Percentiles rank a stretch among this genome's conserved stretches.
Conservation (phyloP, 1,140 invertebrate genomes). For the Bombus confusus region DNA sequence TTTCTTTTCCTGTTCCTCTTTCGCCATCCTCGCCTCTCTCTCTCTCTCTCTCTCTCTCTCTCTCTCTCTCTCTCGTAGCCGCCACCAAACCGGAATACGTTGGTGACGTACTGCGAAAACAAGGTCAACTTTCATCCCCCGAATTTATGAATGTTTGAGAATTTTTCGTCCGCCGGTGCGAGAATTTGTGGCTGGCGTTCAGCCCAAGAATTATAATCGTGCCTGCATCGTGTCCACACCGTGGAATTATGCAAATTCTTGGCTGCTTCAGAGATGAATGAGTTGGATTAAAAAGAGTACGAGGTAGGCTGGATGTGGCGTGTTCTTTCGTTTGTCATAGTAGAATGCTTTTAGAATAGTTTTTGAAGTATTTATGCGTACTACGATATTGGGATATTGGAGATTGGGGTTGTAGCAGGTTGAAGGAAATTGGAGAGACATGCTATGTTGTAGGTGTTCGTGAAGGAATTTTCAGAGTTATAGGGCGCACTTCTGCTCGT, state of each 20-base stretch:
- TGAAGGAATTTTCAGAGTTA: no score
- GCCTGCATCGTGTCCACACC: no score
- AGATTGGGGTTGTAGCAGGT: no score
- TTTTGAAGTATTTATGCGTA: no score
- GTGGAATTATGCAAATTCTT: background rate
- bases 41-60: background rate
- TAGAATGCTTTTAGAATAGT: no score
- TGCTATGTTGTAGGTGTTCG: no score
- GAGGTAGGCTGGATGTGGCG: no score
- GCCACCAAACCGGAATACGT: background rate
- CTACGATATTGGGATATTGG: no score
- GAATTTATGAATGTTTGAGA: constrained; percentile 24
- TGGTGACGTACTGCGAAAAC: constrained; percentile 15
- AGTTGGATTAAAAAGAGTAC: background rate
- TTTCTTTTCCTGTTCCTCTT: background rate
- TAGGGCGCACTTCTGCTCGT: background rate
- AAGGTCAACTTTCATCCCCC: constrained; percentile 20
- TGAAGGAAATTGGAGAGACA: no score
- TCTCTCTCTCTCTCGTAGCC: background rate
- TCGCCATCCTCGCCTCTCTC: background rate
- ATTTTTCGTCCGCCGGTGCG: background rate
- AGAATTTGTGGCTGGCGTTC: background rate
- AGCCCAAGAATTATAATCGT: background rate
- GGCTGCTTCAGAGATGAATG: background rate
- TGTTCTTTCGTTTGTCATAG: no score